These are phyloP conservation scores for Aramus guarauna DNA, from an alignment of 2,113 vertebrate species.

Conservation along the genomic window DNA sequence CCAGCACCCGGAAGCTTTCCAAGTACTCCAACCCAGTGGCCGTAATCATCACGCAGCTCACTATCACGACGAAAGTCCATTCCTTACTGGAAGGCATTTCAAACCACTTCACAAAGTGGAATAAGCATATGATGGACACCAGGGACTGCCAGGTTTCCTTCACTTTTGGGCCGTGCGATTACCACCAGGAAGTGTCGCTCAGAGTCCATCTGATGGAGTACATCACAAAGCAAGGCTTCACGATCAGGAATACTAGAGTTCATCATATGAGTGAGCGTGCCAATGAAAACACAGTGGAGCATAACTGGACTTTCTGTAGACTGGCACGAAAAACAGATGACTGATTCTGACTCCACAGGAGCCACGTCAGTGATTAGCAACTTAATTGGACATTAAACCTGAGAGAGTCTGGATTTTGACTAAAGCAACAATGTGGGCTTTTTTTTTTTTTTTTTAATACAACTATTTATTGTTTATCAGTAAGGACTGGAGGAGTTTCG, in stretches of 20 bases:
- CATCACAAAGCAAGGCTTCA: slow-evolving; percentile 97
- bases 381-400: neutral
- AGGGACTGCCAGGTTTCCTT: slow-evolving; percentile 98
- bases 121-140: slow-evolving; percentile 99
- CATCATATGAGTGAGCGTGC: slow-evolving; percentile 99
- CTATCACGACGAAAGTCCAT: slow-evolving; percentile 95
- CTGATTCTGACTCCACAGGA: slow-evolving; percentile 67
- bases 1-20: slow-evolving; percentile 95
- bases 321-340: slow-evolving; percentile 94
- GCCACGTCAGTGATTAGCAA: neutral
- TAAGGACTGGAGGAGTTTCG: slow-evolving; percentile 63
- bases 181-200: slow-evolving; percentile 96
- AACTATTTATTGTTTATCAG: slow-evolving; percentile 79
- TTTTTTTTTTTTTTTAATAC: slow-evolving; percentile 41
- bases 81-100: slow-evolving; percentile 92
- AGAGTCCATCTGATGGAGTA: slow-evolving; percentile 97
- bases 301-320: slow-evolving; percentile 98
- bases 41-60: slow-evolving; percentile 96
- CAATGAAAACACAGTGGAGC: slow-evolving; percentile 98
- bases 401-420: slow-evolving; percentile 45
- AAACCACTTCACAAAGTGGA: slow-evolving; percentile 98
- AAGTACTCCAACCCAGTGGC: slow-evolving; percentile 98
- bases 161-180: slow-evolving; percentile 97
- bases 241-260: slow-evolving; percentile 93
- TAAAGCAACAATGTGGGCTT: slow-evolving; percentile 44